Conservation (phyloP, 2,888 invertebrate genomes). For the Poecilus cupreus region DNA sequence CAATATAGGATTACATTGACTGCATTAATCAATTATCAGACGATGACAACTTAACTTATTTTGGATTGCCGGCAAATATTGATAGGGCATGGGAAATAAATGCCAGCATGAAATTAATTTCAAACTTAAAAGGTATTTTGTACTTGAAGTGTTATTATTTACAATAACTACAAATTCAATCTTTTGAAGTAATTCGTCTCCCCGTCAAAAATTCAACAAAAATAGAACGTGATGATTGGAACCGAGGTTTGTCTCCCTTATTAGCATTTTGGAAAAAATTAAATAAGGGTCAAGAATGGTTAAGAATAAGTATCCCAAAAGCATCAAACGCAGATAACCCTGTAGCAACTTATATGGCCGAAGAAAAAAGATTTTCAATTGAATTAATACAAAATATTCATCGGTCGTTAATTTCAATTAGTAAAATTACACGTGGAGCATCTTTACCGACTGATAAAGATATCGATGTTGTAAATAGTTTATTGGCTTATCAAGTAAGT, state of each 20-base stretch:
- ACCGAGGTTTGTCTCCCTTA: slow-evolving; percentile 80
- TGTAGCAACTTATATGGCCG: slow-evolving; percentile 77
- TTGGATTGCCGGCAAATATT: slow-evolving; percentile 92
- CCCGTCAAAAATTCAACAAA: slow-evolving; percentile 58
- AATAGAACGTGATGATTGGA: slow-evolving; percentile 71
- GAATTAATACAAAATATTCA: slow-evolving; percentile 79
- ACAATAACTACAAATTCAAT: slow-evolving; percentile 33
- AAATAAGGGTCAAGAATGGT: slow-evolving; percentile 75
- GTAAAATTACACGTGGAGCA: slow-evolving; percentile 78
- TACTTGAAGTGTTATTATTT: slow-evolving; percentile 12
- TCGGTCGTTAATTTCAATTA: slow-evolving; percentile 76
- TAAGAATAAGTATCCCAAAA: slow-evolving; percentile 65
- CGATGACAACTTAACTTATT: slow-evolving; percentile 83
- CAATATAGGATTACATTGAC: slow-evolving; percentile 78
- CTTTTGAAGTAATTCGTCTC: slow-evolving; percentile 63
- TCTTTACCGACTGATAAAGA: slow-evolving; percentile 71
- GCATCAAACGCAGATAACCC: slow-evolving; percentile 68
- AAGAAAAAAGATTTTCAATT: slow-evolving; percentile 79
- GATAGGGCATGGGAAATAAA: slow-evolving; percentile 88
- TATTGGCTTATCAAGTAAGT: slow-evolving; percentile 76
- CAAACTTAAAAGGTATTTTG: slow-evolving; percentile 76
- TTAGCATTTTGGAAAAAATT: slow-evolving; percentile 89
- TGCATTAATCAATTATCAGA: slow-evolving; percentile 82
- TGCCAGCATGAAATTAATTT: slow-evolving; percentile 77
- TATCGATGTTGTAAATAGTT: slow-evolving; percentile 67